Evolutionary conservation across 92 coral and sea anemone genomes (phyloP).

Genomic region (Palythoa grandis): DNA sequence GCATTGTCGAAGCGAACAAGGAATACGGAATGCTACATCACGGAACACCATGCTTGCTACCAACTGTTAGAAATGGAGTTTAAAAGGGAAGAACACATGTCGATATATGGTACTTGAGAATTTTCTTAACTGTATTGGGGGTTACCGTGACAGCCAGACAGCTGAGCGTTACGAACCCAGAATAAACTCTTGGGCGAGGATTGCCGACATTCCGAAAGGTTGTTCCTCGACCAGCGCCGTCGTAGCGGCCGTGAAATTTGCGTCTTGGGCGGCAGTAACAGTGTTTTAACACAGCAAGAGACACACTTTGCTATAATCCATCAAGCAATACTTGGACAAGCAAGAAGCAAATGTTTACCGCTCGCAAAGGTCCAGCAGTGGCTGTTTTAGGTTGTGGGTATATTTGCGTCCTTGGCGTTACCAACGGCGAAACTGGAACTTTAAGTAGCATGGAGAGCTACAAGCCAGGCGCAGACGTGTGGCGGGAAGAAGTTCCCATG

Average conservation of each 20-base stretch:
- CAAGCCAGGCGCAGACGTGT: constrained; percentile 51
- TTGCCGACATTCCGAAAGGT: constrained; percentile 42
- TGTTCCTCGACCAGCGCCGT: constrained; percentile 66
- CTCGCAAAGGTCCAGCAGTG: constrained; percentile 73
- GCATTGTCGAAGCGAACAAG: constrained; percentile 37
- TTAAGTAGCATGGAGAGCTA: constrained; percentile 62
- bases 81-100: constrained; percentile 64
- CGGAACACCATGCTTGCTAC: constrained; percentile 48
- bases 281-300: constrained; percentile 48
- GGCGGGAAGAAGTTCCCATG: constrained; percentile 63
- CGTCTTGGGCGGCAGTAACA: constrained; percentile 73
- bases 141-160: constrained; percentile 47
- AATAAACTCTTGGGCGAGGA: constrained; percentile 54
- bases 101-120: constrained; percentile 52
- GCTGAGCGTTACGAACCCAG: constrained; percentile 70
- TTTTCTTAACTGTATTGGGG: constrained; percentile 62
- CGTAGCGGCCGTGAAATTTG: constrained; percentile 56
- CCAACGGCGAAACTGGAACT: constrained; percentile 50
- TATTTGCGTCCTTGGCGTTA: constrained; percentile 79
- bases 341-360: constrained; percentile 57
- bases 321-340: constrained; percentile 60
- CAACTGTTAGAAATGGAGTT: constrained; percentile 58
- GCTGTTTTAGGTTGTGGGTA: constrained; percentile 50
- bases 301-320: constrained; percentile 76
- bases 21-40: constrained; percentile 46